Percentiles rank a stretch among this genome's conserved stretches.
Evolutionary conservation across 1,140 invertebrate species (phyloP).

Genomic region (Anoplophora glabripennis): DNA sequence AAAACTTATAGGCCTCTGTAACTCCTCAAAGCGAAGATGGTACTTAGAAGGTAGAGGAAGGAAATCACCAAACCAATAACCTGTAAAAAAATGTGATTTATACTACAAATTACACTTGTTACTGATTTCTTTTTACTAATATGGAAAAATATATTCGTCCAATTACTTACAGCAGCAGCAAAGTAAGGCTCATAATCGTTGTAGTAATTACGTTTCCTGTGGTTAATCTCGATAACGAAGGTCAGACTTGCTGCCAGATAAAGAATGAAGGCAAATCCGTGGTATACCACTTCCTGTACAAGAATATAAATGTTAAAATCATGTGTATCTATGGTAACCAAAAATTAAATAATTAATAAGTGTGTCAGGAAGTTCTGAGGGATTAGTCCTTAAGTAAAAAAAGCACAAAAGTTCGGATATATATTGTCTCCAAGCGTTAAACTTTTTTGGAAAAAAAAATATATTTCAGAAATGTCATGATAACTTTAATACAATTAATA

Average conservation of each 20-base stretch:
- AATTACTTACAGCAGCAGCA: conserved; percentile 62
- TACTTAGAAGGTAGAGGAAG: conserved; percentile 69
- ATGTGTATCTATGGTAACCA: too few species aligned
- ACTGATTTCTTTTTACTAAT: too few species aligned
- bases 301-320: conserved; percentile 1
- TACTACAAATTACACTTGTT: not conserved
- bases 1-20: conserved; percentile 63
- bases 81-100: conserved; percentile 52
- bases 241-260: conserved; percentile 65
- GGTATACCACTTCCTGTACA: conserved; percentile 75
- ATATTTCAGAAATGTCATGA: too few species aligned
- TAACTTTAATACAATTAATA: too few species aligned
- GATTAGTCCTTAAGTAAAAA: too few species aligned
- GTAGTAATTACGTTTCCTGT: conserved; percentile 46
- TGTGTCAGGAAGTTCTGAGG: too few species aligned
- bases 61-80: conserved; percentile 70
- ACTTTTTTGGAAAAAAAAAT: too few species aligned
- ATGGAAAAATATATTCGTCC: not conserved
- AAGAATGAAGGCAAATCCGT: conserved; percentile 66
- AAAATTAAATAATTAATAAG: too few species aligned
- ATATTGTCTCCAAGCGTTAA: too few species aligned
- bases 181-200: conserved; percentile 60
- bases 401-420: too few species aligned
- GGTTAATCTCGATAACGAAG: conserved; percentile 61
- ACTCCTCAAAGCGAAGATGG: conserved; percentile 66